Base-by-base conservation (phyloP, 2,888 invertebrate species). In the Mechanitis messenoides region DNA sequence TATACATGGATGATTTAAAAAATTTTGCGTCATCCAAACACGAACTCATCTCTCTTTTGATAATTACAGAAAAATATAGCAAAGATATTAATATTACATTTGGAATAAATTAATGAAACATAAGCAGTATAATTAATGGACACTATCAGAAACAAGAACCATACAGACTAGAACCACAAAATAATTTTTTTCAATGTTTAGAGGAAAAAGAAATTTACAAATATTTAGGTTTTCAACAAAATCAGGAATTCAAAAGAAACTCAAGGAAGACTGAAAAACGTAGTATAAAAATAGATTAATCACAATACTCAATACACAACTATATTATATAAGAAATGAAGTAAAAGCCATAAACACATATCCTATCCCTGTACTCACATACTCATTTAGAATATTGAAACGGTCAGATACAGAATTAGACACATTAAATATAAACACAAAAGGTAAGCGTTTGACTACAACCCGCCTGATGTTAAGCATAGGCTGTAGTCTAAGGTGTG, bases 141-240 rank as follows among this genome's bases (percentile, higher is more conserved):
- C 55, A 62, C 33, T 38, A 47, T 47, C 20, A 47, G 56, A 45
- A 33, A 6, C 50, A 33, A 9, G n/a, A 47, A 58, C 42, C 42
- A 38, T 58, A 53, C 20, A 38, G 2, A 50, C 4, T 58, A 12
- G 20, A 50, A 11, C 35, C 50, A 11, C 33, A 33, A 2, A 20
- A 50, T 3, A 58, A 35, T 9, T 35, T 58, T n/a, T 42, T 42
- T 42, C 3, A n/a, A 28, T 42, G 35, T 28, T 31, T 62, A 45
- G 54, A 47, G 20, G n/a, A 47, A 3, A 56, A 33, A 53, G 63
- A 63, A 28, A 45, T 55, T 2, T 64, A 61, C 12, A 61, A 61
- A 53, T 64, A 64, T 31, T n/a, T 64, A 54, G 61, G 58, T 42
- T 61, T 58, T n/a, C 45, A 46, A 28, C 61, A 61, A 60, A 54